Evolutionary conservation across 2,113 vertebrate species (phyloP).

Genomic region (Nothocercus nigrocapillus): DNA sequence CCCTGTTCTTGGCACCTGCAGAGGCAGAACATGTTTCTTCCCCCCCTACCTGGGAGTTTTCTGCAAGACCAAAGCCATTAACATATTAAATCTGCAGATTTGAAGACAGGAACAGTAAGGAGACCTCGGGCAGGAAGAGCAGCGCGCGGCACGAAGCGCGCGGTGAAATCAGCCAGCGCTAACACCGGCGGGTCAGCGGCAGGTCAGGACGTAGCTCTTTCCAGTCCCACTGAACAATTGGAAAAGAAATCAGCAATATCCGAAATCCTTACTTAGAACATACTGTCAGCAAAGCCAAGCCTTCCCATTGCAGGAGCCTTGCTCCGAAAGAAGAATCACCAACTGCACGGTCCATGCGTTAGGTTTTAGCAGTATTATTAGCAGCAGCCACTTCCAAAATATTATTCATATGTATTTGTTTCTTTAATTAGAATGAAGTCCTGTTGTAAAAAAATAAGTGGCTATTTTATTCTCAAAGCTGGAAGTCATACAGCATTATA

Average conservation of each 20-base stretch:
- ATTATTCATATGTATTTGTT: not conserved
- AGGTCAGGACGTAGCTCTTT: slow-evolving; percentile 26
- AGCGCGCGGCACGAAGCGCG: not conserved
- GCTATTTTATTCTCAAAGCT: not conserved
- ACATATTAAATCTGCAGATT: not conserved
- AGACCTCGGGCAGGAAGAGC: slow-evolving; percentile 17
- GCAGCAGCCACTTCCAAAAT: slow-evolving; percentile 1
- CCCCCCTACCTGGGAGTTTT: not conserved
- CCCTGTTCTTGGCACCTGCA: not conserved
- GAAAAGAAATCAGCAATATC: not conserved
- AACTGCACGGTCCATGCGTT: not conserved
- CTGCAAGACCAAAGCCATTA: not conserved
- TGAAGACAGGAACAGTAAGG: not conserved
- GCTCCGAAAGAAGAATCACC: not conserved
- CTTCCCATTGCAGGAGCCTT: not conserved
- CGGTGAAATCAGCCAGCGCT: slow-evolving; percentile 26
- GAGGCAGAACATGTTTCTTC: not conserved
- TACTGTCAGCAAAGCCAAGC: not conserved
- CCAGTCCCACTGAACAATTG: not conserved
- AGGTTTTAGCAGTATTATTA: not conserved
- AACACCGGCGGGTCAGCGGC: not conserved
- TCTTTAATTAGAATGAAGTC: slow-evolving; percentile 9
- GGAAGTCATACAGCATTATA: not conserved
- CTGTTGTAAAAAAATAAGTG: not conserved
- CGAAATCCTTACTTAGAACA: not conserved